phyloP scores from a whole-genome alignment of 92 coral and sea anemone genomes.

The Bergia puertoricense region DNA sequence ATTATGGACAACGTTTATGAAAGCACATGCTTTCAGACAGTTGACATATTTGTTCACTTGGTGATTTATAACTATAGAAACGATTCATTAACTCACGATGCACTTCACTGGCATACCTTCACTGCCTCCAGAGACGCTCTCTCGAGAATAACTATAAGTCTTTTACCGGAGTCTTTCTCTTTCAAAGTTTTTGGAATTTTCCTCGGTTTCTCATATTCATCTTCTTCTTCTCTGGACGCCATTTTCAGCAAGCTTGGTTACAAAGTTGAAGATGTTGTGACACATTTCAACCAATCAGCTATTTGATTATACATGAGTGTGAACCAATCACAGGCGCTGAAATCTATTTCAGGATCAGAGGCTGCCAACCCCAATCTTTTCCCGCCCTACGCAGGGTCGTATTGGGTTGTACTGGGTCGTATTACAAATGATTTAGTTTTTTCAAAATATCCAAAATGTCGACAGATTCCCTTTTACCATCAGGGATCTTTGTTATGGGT shows the following conservation, averaged over 20 bases:
- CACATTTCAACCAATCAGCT: slow-evolving; percentile 29
- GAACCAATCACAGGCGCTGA: slow-evolving; percentile 8
- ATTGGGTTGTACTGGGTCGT: not conserved
- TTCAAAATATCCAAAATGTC: not conserved
- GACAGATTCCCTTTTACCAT: not conserved
- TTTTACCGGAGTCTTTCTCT: slow-evolving; percentile 93
- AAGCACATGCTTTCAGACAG: not conserved
- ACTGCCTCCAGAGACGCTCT: slow-evolving; percentile 96
- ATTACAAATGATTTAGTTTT: not conserved
- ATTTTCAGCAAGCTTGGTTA: slow-evolving; percentile 39
- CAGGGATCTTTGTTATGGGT: slow-evolving; percentile 25
- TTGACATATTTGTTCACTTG: too few relatives aligned
- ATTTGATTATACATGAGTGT: not conserved
- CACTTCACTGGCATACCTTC: slow-evolving; percentile 58
- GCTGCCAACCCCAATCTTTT: not conserved
- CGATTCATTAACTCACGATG: not conserved
- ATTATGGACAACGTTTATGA: too few relatives aligned
- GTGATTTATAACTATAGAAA: not conserved
- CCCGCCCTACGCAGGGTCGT: not conserved
- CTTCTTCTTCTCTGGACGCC: slow-evolving; percentile 75
- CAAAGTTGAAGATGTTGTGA: not conserved
- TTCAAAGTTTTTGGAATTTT: slow-evolving; percentile 90
- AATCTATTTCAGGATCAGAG: not conserved
- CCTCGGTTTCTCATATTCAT: slow-evolving; percentile 80
- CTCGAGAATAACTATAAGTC: slow-evolving; percentile 87